Evolutionary conservation across 1,140 invertebrate genomes (phyloP), one percentile per base, ranked within the genome.

Genomic region (Drosophila tsacasi): DNA sequence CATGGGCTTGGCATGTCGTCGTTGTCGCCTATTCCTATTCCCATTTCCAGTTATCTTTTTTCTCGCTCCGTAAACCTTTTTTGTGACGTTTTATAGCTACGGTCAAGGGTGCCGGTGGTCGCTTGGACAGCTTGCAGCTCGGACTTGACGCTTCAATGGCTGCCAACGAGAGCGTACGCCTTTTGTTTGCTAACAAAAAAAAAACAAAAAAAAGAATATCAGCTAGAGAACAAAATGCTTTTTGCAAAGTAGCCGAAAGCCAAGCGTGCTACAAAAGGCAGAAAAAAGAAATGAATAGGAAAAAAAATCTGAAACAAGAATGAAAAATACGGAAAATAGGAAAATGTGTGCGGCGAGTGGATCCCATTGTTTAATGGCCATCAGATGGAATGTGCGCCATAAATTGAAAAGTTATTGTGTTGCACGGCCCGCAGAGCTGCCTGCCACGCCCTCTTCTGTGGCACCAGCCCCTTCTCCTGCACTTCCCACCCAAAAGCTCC

Each of bases 331-430:
- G 46, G 83, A 83, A 87, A 86, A 86, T 89, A 81, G 83, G 42
- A 74, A 83, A 89, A 84, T 80, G 65, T 89, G 76, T 85, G 78
- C 75, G 81, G 76, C 68, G 67, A 74, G 55, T 55, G 75, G 75
- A 65, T 75, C 40, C 84, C 85, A 89, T 89, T 89, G 84, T 89
- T 89, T 89, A 89, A 89, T 90, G 81, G 84, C 82, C 84, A 81
- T 89, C 84, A 89, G 84, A 82, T 90, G 84, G 85, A 89, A 89
- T 89, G 81, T 89, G 85, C 85, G 85, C 84, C 78, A 90, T 72
- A 90, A 89, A 89, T 89, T 89, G 84, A 89, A 89, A 89, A 89
- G 84, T 89, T 90, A 89, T 89, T 89, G 84, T 89, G 84, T 77
- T 79, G 79, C 83, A 76, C 66, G 76, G 76, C 55, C 76, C 75